Percentiles rank a stretch among this genome's conserved stretches.
These are phyloP conservation scores for Semicossyphus pulcher DNA, from an alignment of 2,113 vertebrate species.

Conservation along the genomic window DNA sequence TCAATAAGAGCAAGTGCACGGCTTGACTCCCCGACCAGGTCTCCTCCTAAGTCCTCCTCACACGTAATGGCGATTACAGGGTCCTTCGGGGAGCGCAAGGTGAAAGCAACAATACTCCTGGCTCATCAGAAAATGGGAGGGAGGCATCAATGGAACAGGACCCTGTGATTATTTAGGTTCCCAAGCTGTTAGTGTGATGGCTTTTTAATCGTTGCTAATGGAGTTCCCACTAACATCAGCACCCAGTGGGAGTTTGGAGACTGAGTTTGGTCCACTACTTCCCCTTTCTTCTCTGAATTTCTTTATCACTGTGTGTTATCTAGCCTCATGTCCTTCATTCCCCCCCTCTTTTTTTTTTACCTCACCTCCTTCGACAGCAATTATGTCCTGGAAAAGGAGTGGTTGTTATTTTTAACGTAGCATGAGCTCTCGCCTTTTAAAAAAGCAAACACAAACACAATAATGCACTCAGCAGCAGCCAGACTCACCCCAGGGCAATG, in stretches of 20 bases:
- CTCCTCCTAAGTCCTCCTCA: conserved; percentile 11
- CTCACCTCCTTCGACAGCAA: conserved; percentile 33
- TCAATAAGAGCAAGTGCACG: not conserved
- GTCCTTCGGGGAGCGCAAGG: conserved; percentile 42
- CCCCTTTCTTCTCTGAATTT: conserved; percentile 17
- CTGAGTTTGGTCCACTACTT: conserved; percentile 25
- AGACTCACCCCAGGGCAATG: conserved; percentile 52
- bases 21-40: conserved; percentile 20
- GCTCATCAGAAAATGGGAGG: conserved; percentile 66
- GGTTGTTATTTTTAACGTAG: conserved; percentile 49
- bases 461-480: conserved; percentile 56
- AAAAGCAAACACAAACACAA: conserved; percentile 63
- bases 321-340: conserved; percentile 24
- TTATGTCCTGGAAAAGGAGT: conserved; percentile 54
- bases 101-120: conserved; percentile 47
- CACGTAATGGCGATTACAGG: conserved; percentile 37
- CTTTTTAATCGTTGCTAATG: conserved; percentile 79
- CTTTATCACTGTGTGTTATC: conserved; percentile 33
- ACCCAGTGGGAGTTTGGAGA: conserved; percentile 59
- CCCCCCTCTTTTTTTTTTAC: not conserved
- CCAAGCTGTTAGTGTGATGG: conserved; percentile 69
- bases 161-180: conserved; percentile 66
- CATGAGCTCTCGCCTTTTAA: conserved; percentile 46
- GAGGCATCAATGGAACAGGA: conserved; percentile 50
- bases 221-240: conserved; percentile 55